A percentile compares a stretch with the other conserved stretches of the same genome.
Conservation (phyloP, 1,140 invertebrate species). For the Ceratosolen solmsi region DNA sequence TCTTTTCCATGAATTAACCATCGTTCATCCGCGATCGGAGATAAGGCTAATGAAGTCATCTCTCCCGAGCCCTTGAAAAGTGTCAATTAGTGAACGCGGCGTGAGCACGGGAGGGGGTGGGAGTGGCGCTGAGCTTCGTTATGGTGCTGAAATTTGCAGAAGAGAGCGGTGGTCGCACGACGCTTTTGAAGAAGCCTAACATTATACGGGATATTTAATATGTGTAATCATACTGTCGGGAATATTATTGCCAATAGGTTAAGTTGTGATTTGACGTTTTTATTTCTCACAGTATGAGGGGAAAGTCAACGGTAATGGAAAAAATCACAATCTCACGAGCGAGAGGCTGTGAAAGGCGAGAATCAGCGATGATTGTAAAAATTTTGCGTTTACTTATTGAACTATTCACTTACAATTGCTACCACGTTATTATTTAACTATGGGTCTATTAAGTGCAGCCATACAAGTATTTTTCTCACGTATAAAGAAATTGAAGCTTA, state of each 20-base stretch:
- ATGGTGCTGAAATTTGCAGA: no score
- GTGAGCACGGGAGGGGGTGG: no score
- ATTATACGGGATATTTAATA: constrained; percentile 5
- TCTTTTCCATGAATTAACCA: neutral
- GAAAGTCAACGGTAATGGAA: neutral
- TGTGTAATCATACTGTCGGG: neutral
- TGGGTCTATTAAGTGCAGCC: neutral
- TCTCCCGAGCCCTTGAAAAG: neutral
- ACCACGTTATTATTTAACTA: constrained; percentile 16
- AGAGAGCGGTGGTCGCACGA: neutral
- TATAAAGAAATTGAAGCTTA: constrained; percentile 8
- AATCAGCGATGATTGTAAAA: constrained; percentile 26
- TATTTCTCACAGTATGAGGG: constrained; percentile 14
- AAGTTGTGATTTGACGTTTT: neutral
- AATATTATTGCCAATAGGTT: constrained; percentile 4
- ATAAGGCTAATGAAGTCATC: neutral
- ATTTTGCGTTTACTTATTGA: constrained; percentile 13
- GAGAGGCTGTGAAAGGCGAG: constrained; percentile 8
- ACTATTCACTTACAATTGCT: constrained; percentile 23
- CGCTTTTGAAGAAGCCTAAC: no score
- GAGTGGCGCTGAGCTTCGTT: no score
- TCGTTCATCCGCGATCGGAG: neutral
- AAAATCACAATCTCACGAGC: constrained; percentile 28
- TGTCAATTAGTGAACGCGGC: neutral
- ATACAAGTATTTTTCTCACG: constrained; percentile 4